Percentiles rank a stretch among this genome's conserved stretches.
phyloP scores from a whole-genome alignment of 2,888 invertebrate genomes.

The Amphipyra tragopoginis region DNA sequence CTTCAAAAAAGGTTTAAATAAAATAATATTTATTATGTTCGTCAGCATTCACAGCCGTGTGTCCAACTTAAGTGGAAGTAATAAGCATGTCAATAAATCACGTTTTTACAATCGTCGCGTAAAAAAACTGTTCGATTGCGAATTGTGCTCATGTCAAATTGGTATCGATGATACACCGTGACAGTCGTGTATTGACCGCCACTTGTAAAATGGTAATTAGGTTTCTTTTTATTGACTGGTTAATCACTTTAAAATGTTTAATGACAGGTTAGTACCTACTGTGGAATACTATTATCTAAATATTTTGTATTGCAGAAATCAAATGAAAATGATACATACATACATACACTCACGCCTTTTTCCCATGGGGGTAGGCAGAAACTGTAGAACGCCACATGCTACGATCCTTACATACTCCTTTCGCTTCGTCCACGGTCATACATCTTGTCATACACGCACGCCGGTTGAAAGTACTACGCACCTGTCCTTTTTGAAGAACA shows the following conservation, averaged over 20 bases:
- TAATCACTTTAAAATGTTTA: slow-evolving; percentile 16
- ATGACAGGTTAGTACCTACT: slow-evolving; percentile 24
- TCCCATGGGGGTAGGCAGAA: no score
- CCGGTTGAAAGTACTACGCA: no score
- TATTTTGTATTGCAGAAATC: no score
- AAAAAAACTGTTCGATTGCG: slow-evolving; percentile 70
- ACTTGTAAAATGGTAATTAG: slow-evolving; percentile 39
- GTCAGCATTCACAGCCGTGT: slow-evolving; percentile 46
- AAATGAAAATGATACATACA: no score
- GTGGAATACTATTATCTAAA: background rate
- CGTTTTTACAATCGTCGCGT: slow-evolving; percentile 65
- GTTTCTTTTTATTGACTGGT: slow-evolving; percentile 11
- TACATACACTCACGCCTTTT: no score
- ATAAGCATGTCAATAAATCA: slow-evolving; percentile 79
- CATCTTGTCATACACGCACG: no score
- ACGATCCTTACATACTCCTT: no score
- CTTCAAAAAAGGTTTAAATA: no score
- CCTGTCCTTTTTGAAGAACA: no score
- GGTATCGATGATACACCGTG: slow-evolving; percentile 44
- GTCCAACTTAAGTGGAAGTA: slow-evolving; percentile 67
- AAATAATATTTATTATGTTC: background rate
- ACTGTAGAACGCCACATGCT: no score
- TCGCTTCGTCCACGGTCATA: no score
- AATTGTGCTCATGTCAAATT: slow-evolving; percentile 74
- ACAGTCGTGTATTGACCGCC: slow-evolving; percentile 40